A percentile compares a stretch with the other conserved stretches of the same genome.
Evolutionary conservation across 2,797 vertebrate genomes (phyloP).

Genomic region (Saxicola maurus): DNA sequence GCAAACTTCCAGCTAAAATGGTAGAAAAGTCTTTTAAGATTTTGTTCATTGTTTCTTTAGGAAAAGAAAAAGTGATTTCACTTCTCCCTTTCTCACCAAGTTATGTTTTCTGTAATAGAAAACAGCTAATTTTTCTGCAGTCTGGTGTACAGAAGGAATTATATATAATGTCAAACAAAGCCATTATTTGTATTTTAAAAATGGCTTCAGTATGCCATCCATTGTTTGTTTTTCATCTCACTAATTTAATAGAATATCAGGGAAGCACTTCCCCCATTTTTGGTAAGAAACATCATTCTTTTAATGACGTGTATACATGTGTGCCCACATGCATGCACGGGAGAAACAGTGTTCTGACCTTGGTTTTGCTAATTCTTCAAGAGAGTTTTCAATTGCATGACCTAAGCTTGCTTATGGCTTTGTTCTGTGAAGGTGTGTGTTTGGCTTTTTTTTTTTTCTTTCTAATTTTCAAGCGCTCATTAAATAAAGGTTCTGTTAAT

Average conservation of each 20-base stretch:
- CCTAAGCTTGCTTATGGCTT: neutral
- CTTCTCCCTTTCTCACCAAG: neutral
- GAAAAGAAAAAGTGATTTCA: neutral
- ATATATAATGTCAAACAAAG: neutral
- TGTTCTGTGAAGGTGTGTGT: neutral
- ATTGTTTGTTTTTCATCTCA: neutral
- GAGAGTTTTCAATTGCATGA: neutral
- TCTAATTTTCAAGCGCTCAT: neutral
- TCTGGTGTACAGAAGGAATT: neutral
- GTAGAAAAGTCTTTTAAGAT: neutral
- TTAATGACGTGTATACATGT: neutral
- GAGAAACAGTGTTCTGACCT: neutral
- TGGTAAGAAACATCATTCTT: rapidly evolving
- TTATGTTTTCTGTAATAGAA: neutral
- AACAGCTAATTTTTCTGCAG: neutral
- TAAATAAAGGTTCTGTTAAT: neutral
- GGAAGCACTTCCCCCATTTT: neutral
- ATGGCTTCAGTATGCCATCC: neutral
- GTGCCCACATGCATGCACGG: rapidly evolving
- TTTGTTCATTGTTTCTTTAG: neutral
- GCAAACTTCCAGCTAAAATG: neutral
- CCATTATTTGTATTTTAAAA: neutral
- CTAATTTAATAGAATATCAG: neutral
- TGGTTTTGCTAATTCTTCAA: neutral
- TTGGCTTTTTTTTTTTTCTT: neutral